Evolutionary conservation across 2,888 invertebrate species (phyloP).

Genomic region (Drosophila aldrichi): DNA sequence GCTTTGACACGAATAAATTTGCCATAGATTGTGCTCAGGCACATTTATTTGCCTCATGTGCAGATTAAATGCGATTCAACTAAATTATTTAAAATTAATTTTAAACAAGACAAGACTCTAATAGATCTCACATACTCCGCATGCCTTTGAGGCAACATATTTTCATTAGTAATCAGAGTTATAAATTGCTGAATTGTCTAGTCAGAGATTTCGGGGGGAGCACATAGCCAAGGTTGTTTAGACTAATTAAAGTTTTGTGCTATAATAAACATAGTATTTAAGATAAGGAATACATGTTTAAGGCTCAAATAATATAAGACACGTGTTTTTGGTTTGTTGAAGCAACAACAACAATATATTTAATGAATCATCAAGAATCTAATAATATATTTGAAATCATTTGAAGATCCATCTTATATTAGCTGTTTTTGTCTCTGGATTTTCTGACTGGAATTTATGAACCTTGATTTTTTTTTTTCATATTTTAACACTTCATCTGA

Average conservation of each 20-base stretch:
- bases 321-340: not conserved
- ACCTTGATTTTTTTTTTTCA: too few relatives aligned
- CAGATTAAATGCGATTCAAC: slow-evolving; percentile 34
- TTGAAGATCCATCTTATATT: slow-evolving; percentile 2
- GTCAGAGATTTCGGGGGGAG: too few relatives aligned
- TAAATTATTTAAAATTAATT: slow-evolving; percentile 14
- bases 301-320: too few relatives aligned
- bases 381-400: not conserved
- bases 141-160: not conserved
- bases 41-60: slow-evolving; percentile 18
- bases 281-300: not conserved
- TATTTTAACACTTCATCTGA: too few relatives aligned
- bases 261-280: not conserved
- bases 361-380: not conserved
- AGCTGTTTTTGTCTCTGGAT: not conserved
- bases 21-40: slow-evolving; percentile 9
- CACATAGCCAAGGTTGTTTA: too few relatives aligned
- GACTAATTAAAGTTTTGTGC: not conserved
- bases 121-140: not conserved
- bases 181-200: not conserved
- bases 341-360: too few relatives aligned
- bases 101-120: not conserved
- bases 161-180: not conserved
- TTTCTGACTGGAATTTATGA: not conserved
- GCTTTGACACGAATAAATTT: slow-evolving; percentile 22